Base-by-base conservation (phyloP, 2,888 invertebrate species). In the Zele albiditarsus region DNA sequence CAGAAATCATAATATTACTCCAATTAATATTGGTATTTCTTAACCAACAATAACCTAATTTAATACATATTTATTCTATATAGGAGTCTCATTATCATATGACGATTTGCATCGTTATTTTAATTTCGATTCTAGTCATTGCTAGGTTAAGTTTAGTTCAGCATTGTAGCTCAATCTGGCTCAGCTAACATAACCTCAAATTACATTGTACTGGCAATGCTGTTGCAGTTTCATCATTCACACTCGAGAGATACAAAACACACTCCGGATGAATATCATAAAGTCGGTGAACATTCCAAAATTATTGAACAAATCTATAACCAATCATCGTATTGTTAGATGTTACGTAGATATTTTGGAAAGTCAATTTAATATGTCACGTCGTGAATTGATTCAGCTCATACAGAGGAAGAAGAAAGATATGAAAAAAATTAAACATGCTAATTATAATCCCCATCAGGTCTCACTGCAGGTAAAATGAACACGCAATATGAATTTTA, bases 391-490 rank as follows among this genome's bases (percentile, higher is more conserved):
- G 42, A 25, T 14, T 73, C 23, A n/a, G 12, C n/a, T n/a, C 1
- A 71, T 60, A 6, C 65, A 70, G 57, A 75, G 73, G 62, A 74
- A 68, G 46, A 57, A 77, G 75, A 5, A 60, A 33, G 28, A 16
- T 57, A n/a, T 71, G 72, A 46, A 25, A 49, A 14, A 57, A 62
- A 42, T 0, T 33, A 23, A 14, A 20, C 0, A 77, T 76, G 60
- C 67, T 65, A 28, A 3, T 0, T 0, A 6, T 23, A 0, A 16
- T 16, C 80, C 81, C 2, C 58, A 73, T 23, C 14, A 75, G 0
- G 73, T 80, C 31, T 31, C 63, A 28, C 28, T 81, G 1, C 80
- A 81, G 77, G 81, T 81, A 78, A 74, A 25, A 60, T 57, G 27
- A 31, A 31, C 31, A 31, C n/a, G n/a, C n/a, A n/a, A n/a, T n/a